phyloP scores from a whole-genome alignment of 2,888 invertebrate genomes.

The Pheosia gnoma region DNA sequence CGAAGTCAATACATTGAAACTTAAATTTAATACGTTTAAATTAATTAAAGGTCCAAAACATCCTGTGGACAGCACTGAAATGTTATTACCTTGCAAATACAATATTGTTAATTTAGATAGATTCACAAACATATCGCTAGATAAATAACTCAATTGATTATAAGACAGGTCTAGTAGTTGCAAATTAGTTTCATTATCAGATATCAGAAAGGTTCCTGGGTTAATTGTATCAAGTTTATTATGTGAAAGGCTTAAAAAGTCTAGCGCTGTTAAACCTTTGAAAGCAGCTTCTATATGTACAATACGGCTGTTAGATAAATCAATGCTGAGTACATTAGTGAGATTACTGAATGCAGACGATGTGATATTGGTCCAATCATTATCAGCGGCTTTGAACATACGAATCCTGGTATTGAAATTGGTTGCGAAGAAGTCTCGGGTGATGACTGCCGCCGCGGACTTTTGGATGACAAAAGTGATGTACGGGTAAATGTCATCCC shows the following conservation, averaged over 20 bases:
- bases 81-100: constrained; percentile 30
- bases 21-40: constrained; percentile 26
- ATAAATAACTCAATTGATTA: constrained; percentile 22
- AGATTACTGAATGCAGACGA: constrained; percentile 26
- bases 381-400: constrained; percentile 18
- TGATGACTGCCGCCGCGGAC: constrained; percentile 9
- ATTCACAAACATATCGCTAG: constrained; percentile 16
- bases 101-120: constrained; percentile 21
- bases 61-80: constrained; percentile 7
- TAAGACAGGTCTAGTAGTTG: constrained; percentile 30
- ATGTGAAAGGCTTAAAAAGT: constrained; percentile 28
- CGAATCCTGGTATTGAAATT: constrained; percentile 16
- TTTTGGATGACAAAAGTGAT: constrained; percentile 25
- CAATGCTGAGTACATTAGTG: constrained; percentile 26
- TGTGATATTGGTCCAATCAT: constrained; percentile 20
- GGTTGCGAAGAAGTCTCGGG: constrained; percentile 13
- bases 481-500: constrained; percentile 11
- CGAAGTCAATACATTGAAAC: constrained; percentile 16
- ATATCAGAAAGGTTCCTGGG: constrained; percentile 17
- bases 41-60: constrained; percentile 13
- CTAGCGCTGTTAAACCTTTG: constrained; percentile 19
- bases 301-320: constrained; percentile 28
- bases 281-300: constrained; percentile 22
- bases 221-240: constrained; percentile 23
- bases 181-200: constrained; percentile 18